These are phyloP conservation scores for Nothoprocta pentlandii DNA, from an alignment of 2,113 vertebrate genomes.

Conservation along the genomic window DNA sequence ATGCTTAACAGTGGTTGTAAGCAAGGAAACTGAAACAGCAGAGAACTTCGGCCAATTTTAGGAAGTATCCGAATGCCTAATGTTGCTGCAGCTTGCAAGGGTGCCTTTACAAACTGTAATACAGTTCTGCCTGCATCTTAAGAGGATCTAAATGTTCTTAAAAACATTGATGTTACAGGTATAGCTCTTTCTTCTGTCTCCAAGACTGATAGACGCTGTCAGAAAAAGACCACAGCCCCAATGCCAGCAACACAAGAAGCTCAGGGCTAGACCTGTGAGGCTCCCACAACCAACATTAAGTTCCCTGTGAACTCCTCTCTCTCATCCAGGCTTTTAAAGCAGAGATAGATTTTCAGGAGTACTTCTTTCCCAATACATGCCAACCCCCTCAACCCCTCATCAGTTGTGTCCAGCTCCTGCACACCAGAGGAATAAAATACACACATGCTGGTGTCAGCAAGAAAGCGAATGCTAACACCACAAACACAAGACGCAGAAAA, in stretches of 20 bases:
- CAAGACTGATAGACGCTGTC: not conserved
- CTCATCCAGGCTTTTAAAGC: not conserved
- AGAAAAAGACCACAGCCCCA: not conserved
- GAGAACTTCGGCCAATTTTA: not conserved
- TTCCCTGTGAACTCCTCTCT: not conserved
- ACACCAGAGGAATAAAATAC: not conserved
- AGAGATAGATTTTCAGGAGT: not conserved
- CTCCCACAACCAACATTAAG: not conserved
- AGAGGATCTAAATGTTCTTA: not conserved
- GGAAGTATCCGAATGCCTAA: not conserved
- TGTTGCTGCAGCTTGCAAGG: not conserved
- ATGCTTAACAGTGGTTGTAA: conserved; percentile 16
- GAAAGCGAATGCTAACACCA: not conserved
- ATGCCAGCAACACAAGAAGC: accelerated
- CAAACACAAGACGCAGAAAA: not conserved
- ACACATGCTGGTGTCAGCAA: not conserved
- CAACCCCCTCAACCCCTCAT: not conserved
- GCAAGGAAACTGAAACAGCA: not conserved
- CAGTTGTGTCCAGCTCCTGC: not conserved
- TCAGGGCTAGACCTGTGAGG: not conserved
- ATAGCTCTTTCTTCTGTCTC: not conserved
- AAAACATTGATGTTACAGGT: not conserved
- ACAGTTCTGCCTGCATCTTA: not conserved
- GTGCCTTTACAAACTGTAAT: not conserved
- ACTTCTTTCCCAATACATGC: not conserved